phyloP scores from a whole-genome alignment of 2,888 invertebrate species.

The Mesorhabditis belari region DNA sequence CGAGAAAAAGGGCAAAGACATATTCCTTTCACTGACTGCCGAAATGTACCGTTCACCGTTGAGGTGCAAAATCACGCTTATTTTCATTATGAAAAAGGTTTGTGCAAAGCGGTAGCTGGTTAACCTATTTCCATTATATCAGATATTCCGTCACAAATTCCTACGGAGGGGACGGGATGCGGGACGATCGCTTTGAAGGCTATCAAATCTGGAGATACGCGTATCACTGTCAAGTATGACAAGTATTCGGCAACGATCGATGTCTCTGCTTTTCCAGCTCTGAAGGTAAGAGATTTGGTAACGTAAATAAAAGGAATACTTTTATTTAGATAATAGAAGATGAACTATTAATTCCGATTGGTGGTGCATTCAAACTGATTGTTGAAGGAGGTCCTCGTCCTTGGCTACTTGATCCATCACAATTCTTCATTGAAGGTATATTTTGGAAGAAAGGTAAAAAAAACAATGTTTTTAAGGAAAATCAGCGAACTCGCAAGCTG shows the following conservation, averaged over 20 bases:
- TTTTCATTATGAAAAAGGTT: conserved; percentile 11
- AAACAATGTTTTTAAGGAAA: too few relatives aligned
- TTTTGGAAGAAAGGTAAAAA: too few relatives aligned
- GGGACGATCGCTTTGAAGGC: conserved; percentile 31
- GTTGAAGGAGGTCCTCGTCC: conserved; percentile 41
- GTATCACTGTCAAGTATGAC: conserved; percentile 13
- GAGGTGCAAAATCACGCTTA: conserved; percentile 16
- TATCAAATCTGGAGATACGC: conserved; percentile 24
- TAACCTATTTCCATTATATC: conserved; percentile 2
- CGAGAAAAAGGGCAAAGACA: conserved; percentile 9
- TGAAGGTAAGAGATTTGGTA: conserved; percentile 9
- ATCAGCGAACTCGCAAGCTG: too few relatives aligned
- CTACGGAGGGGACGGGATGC: conserved; percentile 33
- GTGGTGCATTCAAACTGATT: conserved; percentile 12
- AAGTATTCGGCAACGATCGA: conserved; percentile 22
- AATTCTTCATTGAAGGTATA: conserved; percentile 18
- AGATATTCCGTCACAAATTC: conserved; percentile 12
- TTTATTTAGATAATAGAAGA: conserved; percentile 8
- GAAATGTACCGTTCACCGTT: conserved; percentile 18
- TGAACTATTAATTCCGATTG: conserved; percentile 24
- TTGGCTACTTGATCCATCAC: conserved; percentile 34
- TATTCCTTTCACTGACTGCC: conserved; percentile 34
- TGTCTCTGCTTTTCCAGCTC: conserved; percentile 29
- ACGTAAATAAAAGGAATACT: too few relatives aligned
- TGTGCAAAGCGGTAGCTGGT: background rate